These are phyloP conservation scores for Xylota segnis DNA, from an alignment of 2,888 invertebrate species.

Conservation along the genomic window DNA sequence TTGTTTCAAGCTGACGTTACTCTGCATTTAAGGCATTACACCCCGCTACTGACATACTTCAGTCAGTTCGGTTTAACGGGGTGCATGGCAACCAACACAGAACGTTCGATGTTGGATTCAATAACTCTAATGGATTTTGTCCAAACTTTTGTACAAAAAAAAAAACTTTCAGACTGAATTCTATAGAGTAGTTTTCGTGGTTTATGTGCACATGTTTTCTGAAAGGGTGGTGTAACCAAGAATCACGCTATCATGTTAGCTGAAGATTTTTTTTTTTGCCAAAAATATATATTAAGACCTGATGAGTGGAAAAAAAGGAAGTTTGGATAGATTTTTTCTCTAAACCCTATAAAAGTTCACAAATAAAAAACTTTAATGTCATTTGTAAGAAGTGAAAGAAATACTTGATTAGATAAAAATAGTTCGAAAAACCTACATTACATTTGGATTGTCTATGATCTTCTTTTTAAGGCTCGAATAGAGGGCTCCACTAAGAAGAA, in stretches of 20 bases:
- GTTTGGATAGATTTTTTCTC: not conserved
- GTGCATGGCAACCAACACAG: slow-evolving; percentile 47
- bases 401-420: too few relatives aligned
- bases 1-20: slow-evolving; percentile 40
- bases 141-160: slow-evolving; percentile 61
- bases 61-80: slow-evolving; percentile 36
- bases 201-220: slow-evolving; percentile 54
- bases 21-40: slow-evolving; percentile 14
- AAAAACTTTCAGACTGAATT: slow-evolving; percentile 34
- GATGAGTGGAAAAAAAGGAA: not conserved
- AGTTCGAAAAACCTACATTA: too few relatives aligned
- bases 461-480: too few relatives aligned
- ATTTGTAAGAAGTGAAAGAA: too few relatives aligned
- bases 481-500: too few relatives aligned
- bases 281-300: not conserved
- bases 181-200: slow-evolving; percentile 58
- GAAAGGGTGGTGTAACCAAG: slow-evolving; percentile 44
- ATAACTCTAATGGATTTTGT: slow-evolving; percentile 74
- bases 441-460: too few relatives aligned
- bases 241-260: slow-evolving; percentile 57
- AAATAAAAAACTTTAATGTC: not conserved
- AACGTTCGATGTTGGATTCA: slow-evolving; percentile 63
- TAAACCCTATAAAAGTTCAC: not conserved
- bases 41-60: slow-evolving; percentile 48
- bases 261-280: slow-evolving; percentile 11